A percentile compares a stretch with the other conserved stretches of the same genome.
Evolutionary conservation across 1,140 invertebrate genomes (phyloP).

Genomic region (Luehdorfia chinensis): DNA sequence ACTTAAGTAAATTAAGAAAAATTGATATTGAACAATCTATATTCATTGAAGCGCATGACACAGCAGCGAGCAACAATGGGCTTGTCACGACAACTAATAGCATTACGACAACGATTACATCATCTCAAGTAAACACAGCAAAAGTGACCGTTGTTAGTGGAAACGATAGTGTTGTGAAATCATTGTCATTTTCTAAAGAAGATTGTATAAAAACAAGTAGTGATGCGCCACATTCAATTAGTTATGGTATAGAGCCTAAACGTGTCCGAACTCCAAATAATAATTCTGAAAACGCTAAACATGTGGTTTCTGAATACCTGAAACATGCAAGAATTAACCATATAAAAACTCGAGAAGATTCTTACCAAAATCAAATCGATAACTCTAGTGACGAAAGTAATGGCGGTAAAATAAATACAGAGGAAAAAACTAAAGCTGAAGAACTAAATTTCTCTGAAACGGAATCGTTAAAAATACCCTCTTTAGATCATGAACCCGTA

Average conservation of each 20-base stretch:
- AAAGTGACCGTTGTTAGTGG: constrained; percentile 26
- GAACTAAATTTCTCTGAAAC: constrained; percentile 39
- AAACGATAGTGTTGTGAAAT: constrained; percentile 17
- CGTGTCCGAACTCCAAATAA: constrained; percentile 34
- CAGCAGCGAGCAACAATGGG: constrained; percentile 18
- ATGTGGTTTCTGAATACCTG: constrained; percentile 79
- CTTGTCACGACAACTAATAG: constrained; percentile 6
- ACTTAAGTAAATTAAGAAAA: constrained; percentile 53
- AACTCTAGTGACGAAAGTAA: constrained; percentile 49
- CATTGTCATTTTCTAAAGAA: constrained; percentile 23
- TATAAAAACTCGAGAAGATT: constrained; percentile 64
- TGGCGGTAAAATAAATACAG: constrained; percentile 37
- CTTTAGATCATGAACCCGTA: constrained; percentile 61
- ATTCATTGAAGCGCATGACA: constrained; percentile 29
- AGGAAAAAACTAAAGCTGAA: constrained; percentile 47
- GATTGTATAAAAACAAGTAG: constrained; percentile 21
- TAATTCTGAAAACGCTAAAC: constrained; percentile 77
- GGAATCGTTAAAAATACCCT: constrained; percentile 43
- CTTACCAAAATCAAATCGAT: constrained; percentile 40
- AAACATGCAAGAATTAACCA: constrained; percentile 79
- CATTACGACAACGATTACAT: constrained; percentile 18
- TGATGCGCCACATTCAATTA: constrained; percentile 18
- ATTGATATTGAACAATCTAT: constrained; percentile 47
- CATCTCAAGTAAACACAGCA: constrained; percentile 19
- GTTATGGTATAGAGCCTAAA: constrained; percentile 30